These are phyloP conservation scores for Leucosticte australis DNA, from an alignment of 2,113 vertebrate genomes.

Conservation along the genomic window DNA sequence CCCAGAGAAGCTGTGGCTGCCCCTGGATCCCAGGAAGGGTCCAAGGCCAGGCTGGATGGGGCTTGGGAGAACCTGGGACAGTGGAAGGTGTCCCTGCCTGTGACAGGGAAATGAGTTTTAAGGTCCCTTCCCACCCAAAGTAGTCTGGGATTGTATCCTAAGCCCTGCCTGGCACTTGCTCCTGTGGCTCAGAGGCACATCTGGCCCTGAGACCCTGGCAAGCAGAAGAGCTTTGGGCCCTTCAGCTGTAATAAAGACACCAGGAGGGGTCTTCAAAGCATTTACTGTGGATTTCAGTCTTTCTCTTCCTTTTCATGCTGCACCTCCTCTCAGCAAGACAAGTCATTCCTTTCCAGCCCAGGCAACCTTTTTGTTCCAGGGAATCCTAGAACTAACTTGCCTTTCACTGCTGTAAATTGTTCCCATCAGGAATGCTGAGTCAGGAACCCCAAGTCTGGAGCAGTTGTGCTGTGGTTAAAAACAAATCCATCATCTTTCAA, in stretches of 20 bases:
- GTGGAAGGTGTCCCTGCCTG: not conserved
- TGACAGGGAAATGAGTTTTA: not conserved
- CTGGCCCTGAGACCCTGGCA: not conserved
- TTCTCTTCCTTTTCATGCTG: not conserved
- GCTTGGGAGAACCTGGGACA: not conserved
- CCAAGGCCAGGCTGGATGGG: not conserved
- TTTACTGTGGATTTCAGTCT: not conserved
- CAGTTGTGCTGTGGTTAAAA: not conserved
- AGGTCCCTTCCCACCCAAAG: not conserved
- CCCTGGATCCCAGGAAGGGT: not conserved
- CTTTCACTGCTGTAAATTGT: not conserved
- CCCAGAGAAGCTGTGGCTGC: not conserved
- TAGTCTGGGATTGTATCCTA: not conserved
- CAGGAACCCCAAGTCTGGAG: not conserved
- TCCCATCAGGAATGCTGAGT: not conserved
- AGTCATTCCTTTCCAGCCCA: not conserved
- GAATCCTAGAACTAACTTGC: not conserved
- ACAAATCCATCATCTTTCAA: not conserved
- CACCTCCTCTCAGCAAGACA: not conserved
- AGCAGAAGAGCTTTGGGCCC: not conserved
- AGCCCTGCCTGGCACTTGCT: not conserved
- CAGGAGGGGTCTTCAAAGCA: rapidly evolving
- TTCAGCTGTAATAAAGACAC: not conserved
- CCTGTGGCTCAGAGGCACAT: not conserved
- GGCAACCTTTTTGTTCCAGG: not conserved